Evolutionary conservation across 2,113 vertebrate species (phyloP).

Genomic region (Alethe castanea): DNA sequence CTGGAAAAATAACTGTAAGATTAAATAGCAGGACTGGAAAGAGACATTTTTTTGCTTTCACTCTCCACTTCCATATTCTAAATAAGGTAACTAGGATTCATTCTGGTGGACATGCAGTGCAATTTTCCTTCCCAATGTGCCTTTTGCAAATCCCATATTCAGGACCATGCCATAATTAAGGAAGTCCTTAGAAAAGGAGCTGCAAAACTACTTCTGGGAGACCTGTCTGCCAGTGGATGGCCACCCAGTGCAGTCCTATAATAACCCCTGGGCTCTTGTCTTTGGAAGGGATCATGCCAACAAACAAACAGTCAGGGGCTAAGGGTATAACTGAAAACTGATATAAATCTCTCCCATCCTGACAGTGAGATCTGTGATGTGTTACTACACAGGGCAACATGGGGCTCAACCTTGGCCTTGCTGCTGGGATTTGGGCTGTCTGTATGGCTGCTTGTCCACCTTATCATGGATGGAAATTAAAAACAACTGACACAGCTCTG

Average conservation of each 20-base stretch:
- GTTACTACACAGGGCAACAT: neutral
- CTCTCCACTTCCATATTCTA: neutral
- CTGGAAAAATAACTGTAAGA: neutral
- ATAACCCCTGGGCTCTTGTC: neutral
- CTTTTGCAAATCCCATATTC: neutral
- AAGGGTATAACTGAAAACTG: neutral
- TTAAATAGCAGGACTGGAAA: neutral
- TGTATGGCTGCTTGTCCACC: neutral
- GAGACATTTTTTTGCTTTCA: neutral
- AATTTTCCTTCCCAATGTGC: neutral
- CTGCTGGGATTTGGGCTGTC: fast-evolving
- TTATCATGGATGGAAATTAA: neutral
- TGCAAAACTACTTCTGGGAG: neutral
- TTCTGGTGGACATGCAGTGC: neutral
- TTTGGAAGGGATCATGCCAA: neutral
- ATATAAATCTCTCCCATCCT: neutral
- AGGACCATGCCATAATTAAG: neutral
- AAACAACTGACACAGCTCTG: neutral
- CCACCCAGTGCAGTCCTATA: neutral
- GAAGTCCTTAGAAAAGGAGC: neutral
- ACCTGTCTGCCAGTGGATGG: neutral
- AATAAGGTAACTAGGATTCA: neutral
- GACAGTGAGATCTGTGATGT: neutral
- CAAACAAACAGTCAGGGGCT: neutral
- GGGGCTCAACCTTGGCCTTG: neutral